Evolutionary conservation across 2,797 vertebrate genomes (phyloP).

Genomic region (Botia kubotai): DNA sequence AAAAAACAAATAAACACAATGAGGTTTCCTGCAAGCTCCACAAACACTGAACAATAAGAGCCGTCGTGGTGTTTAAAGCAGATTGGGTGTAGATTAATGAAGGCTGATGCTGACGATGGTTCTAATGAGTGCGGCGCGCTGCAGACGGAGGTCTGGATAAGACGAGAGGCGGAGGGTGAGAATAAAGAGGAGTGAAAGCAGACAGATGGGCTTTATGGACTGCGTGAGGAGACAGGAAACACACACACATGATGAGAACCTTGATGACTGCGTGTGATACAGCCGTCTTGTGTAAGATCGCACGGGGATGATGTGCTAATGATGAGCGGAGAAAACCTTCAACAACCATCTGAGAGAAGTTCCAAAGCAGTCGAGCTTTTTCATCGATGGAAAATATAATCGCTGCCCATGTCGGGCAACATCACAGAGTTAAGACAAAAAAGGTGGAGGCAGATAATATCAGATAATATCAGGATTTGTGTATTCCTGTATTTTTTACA

Average conservation of each 20-base stretch:
- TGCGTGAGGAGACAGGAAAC: constrained; percentile 21
- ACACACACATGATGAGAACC: background rate
- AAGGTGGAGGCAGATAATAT: no score
- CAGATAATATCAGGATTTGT: background rate
- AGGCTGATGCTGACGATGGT: constrained; percentile 10
- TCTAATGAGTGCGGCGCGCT: constrained; percentile 30
- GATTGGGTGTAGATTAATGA: constrained; percentile 45
- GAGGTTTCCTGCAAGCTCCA: constrained; percentile 30
- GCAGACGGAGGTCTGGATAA: constrained; percentile 37
- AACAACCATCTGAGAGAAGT: background rate
- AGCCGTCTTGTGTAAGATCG: background rate
- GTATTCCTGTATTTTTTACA: no score
- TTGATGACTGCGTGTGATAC: constrained; percentile 15
- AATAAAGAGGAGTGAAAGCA: constrained; percentile 46
- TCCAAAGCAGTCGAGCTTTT: background rate
- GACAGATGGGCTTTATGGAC: constrained; percentile 41
- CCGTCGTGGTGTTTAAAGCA: constrained; percentile 36
- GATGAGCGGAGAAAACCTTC: background rate
- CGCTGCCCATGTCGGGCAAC: no score
- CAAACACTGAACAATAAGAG: constrained; percentile 36
- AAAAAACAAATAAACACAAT: constrained; percentile 28
- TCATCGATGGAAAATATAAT: no score
- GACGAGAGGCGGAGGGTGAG: constrained; percentile 29
- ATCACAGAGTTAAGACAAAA: no score
- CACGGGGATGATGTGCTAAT: background rate